Evolutionary conservation across 2,888 invertebrate species (phyloP).

Genomic region (Tineola bisselliella): DNA sequence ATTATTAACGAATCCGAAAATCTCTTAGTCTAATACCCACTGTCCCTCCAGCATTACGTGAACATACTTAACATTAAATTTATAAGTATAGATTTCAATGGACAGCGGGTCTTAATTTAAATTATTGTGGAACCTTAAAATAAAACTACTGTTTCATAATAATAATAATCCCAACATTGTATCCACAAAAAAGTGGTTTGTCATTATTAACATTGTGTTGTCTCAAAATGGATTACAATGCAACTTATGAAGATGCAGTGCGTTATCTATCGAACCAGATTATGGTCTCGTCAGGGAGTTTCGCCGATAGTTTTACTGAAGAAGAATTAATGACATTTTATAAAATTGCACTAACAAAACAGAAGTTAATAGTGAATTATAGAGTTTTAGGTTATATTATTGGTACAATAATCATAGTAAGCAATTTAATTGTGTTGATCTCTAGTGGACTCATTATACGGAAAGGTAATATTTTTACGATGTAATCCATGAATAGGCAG

Average conservation of each 20-base stretch:
- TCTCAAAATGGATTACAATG: conserved; percentile 16
- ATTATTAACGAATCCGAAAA: too few relatives aligned
- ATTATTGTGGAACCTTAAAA: too few relatives aligned
- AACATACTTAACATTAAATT: too few relatives aligned
- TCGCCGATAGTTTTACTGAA: conserved; percentile 30
- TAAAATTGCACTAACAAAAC: conserved; percentile 42
- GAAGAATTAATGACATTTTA: conserved; percentile 35
- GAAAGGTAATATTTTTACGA: conserved; percentile 53
- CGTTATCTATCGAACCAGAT: background rate
- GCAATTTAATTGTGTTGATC: conserved; percentile 71
- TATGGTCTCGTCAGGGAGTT: background rate
- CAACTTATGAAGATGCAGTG: conserved; percentile 9
- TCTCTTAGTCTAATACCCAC: too few relatives aligned
- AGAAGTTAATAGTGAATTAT: conserved; percentile 52
- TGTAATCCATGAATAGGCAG: background rate
- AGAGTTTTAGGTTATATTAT: conserved; percentile 65
- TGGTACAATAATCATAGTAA: conserved; percentile 63
- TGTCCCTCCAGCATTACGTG: too few relatives aligned
- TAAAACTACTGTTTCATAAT: too few relatives aligned
- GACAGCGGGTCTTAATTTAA: too few relatives aligned
- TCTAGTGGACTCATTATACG: conserved; percentile 73
- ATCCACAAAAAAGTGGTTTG: conserved; percentile 21
- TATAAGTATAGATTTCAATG: too few relatives aligned
- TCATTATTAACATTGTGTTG: background rate
- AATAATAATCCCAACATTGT: too few relatives aligned